A percentile compares a stretch with the other conserved stretches of the same genome.
Conservation (phyloP, 1,140 invertebrate genomes). For the Halyomorpha halys region DNA sequence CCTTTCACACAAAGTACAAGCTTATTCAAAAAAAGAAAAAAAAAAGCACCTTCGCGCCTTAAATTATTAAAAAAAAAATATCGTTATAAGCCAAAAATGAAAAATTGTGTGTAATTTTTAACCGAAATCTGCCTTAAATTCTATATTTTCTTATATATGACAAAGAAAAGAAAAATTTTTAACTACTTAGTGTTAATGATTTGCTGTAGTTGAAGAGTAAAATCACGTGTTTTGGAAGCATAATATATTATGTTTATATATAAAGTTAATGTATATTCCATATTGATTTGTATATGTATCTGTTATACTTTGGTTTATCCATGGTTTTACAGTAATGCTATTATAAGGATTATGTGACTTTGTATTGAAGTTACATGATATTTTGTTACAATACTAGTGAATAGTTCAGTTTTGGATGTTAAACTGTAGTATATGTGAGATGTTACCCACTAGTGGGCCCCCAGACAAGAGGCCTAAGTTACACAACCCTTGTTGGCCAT, state of each 20-base stretch:
- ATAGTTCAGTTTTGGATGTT: slow-evolving; percentile 32
- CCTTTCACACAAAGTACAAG: slow-evolving; percentile 55
- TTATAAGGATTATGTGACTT: slow-evolving; percentile 26
- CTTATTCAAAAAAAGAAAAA: slow-evolving; percentile 42
- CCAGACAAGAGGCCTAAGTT: slow-evolving; percentile 23
- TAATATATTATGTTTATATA: slow-evolving; percentile 34
- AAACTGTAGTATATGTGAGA: slow-evolving; percentile 31
- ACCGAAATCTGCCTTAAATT: slow-evolving; percentile 58
- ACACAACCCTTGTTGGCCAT: slow-evolving; percentile 20
- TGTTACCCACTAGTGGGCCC: slow-evolving; percentile 28
- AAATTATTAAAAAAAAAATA: slow-evolving; percentile 45
- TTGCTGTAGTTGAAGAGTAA: slow-evolving; percentile 30
- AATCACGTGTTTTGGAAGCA: slow-evolving; percentile 32
- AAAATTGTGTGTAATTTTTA: slow-evolving; percentile 47
- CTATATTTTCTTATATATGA: slow-evolving; percentile 45
- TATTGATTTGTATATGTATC: slow-evolving; percentile 27
- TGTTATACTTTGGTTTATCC: slow-evolving; percentile 25
- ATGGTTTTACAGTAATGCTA: slow-evolving; percentile 27
- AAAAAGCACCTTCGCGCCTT: slow-evolving; percentile 57
- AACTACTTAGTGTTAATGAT: slow-evolving; percentile 33
- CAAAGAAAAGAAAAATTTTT: slow-evolving; percentile 36
- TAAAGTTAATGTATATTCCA: slow-evolving; percentile 32
- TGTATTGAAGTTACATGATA: slow-evolving; percentile 24
- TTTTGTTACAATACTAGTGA: slow-evolving; percentile 29
- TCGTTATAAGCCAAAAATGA: slow-evolving; percentile 37